Percentiles rank a stretch among this genome's conserved stretches.
Evolutionary conservation across 2,113 vertebrate species (phyloP).

Genomic region (Neotragus pygmaeus): DNA sequence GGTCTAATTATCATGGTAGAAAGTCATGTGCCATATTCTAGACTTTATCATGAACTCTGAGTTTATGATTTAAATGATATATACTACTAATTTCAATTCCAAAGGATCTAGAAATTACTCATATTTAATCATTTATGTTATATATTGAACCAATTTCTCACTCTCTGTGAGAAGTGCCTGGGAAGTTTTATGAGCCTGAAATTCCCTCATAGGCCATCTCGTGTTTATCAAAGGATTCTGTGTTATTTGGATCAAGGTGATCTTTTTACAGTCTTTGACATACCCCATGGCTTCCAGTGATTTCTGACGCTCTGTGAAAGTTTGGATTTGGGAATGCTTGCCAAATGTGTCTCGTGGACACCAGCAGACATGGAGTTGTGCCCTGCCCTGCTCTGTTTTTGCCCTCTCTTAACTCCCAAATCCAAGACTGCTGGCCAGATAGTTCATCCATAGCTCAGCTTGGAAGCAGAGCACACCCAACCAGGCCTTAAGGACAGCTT

Average conservation of each 20-base stretch:
- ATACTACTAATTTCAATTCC: constrained; percentile 36
- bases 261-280: neutral
- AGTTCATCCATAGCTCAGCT: neutral
- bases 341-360: neutral
- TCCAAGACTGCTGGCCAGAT: neutral
- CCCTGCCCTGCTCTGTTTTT: neutral
- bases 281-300: neutral
- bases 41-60: constrained; percentile 16
- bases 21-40: neutral
- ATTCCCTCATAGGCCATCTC: neutral
- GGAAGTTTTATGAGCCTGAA: neutral
- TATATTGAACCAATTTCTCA: constrained; percentile 19
- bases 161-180: neutral
- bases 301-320: neutral
- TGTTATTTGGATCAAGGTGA: neutral
- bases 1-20: neutral
- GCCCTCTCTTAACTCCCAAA: neutral
- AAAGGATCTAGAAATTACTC: constrained; percentile 13
- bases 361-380: fast-evolving
- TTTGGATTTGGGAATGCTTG: neutral
- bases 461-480: neutral
- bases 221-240: neutral
- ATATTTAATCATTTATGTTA: constrained; percentile 11
- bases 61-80: constrained; percentile 22
- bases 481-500: neutral